Evolutionary conservation across 1,140 invertebrate genomes (phyloP), one percentile per base, ranked within the genome.

Genomic region (Papilio aristodemus): DNA sequence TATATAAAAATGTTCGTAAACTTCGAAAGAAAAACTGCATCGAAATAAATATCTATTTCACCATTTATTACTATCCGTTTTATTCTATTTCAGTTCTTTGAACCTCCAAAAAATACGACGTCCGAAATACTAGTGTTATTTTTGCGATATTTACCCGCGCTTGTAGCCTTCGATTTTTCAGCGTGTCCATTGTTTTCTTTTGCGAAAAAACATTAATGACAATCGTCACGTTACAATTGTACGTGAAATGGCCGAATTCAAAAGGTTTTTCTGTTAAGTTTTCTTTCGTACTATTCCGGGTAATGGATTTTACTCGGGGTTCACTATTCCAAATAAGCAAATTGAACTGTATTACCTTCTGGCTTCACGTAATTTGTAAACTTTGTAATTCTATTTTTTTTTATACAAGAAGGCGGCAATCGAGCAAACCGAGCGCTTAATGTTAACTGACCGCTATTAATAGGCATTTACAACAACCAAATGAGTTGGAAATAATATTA

Each of bases 261-360:
- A 66, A 66, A 66, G 63, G 41, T 66, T 66, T 46, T 66, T 66
- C 63, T 66, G 41, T 66, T 66, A 66, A n/a, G 25, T 66, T 66
- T 66, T 66, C 63, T 66, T 66, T 46, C 41, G 46, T 50, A 66
- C 41, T 27, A 41, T 66, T 66, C 63, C n/a, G 41, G 63, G 63
- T 50, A 66, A 50, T 66, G 59, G 59, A 62, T 39, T 62, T 62
- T 62, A 62, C 14, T 62, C 38, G 17, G 50, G 3, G 46, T 54
- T 54, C 19, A 54, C 19, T 25, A 4, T 54, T 54, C 17, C 17
- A 54, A 54, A 19, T 4, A 54, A 22, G 46, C 19, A 54, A 22
- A 54, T 54, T 54, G 17, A 22, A 54, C 2, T 54, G 46, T 54
- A 54, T 22, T 50, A 43, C 41, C 14, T 43, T 14, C 41, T 43